Evolutionary conservation across 2,113 vertebrate species (phyloP).

Genomic region (Oxyura jamaicensis): DNA sequence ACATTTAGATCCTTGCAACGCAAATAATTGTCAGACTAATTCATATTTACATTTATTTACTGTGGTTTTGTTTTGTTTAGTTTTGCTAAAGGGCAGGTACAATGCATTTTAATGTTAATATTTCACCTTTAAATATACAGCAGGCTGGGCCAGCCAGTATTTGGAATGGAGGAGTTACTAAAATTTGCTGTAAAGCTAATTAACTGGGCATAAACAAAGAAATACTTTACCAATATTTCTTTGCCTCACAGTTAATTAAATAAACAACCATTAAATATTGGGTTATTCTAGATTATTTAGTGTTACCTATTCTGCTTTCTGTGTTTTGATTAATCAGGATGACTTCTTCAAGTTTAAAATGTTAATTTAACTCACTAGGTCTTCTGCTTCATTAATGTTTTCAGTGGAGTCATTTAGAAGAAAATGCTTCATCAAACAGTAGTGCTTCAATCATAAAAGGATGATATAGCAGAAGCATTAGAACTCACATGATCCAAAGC

Average conservation of each 20-base stretch:
- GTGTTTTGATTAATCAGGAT: conserved; percentile 51
- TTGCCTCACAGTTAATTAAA: neutral
- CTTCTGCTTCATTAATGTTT: conserved; percentile 58
- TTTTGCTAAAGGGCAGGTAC: neutral
- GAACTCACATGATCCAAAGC: neutral
- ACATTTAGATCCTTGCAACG: neutral
- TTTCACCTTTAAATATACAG: neutral
- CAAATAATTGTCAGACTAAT: neutral
- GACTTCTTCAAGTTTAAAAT: conserved; percentile 62
- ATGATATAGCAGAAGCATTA: neutral
- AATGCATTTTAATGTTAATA: neutral
- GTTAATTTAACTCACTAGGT: conserved; percentile 53
- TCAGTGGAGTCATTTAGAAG: conserved; percentile 45
- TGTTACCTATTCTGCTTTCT: conserved; percentile 5
- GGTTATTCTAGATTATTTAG: neutral
- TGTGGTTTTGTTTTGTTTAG: no score
- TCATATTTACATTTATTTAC: no score
- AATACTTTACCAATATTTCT: neutral
- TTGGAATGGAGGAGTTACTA: neutral
- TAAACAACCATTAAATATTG: neutral
- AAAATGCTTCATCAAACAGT: conserved; percentile 59
- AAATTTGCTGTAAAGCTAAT: neutral
- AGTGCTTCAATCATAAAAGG: conserved; percentile 51
- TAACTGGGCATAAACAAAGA: neutral
- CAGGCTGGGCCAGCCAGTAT: neutral